Percentiles rank a stretch among this genome's conserved stretches.
phyloP scores from a whole-genome alignment of 2,113 vertebrate species.

The Puffinus mauretanicus region DNA sequence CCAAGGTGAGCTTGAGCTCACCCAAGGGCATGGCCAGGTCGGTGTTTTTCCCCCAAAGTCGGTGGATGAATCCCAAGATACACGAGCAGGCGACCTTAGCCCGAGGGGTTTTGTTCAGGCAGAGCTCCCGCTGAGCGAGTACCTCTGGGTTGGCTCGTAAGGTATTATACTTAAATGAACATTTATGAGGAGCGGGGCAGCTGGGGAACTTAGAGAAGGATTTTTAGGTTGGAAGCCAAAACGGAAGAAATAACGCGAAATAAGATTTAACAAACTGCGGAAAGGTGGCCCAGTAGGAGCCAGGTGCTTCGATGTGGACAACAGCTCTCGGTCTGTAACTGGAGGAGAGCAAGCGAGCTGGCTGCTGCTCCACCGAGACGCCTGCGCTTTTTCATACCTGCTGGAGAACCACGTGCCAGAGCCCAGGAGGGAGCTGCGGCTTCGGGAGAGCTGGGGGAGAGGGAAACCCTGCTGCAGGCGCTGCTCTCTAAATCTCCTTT shows the following conservation, averaged over 20 bases:
- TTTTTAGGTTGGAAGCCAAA: neutral
- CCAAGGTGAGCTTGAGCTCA: fast-evolving
- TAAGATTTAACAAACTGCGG: neutral
- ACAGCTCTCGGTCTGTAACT: neutral
- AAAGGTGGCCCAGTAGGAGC: neutral
- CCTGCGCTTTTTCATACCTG: neutral
- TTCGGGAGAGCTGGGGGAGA: neutral
- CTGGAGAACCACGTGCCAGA: neutral
- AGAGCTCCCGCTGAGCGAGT: neutral
- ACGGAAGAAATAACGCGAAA: neutral
- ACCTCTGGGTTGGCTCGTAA: neutral
- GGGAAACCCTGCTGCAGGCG: neutral
- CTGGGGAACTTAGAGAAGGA: neutral
- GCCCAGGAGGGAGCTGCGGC: neutral
- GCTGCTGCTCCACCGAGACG: fast-evolving
- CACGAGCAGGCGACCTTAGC: neutral
- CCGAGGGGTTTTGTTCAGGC: neutral
- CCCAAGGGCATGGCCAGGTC: neutral
- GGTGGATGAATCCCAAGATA: neutral
- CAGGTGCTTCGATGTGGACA: neutral
- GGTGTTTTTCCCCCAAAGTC: fast-evolving
- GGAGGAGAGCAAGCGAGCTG: neutral
- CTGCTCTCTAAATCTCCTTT: neutral
- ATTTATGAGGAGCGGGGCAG: neutral
- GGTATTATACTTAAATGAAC: neutral